These are phyloP conservation scores for Cephalopholis sonnerati DNA, from an alignment of 2,113 vertebrate genomes.

Conservation along the genomic window DNA sequence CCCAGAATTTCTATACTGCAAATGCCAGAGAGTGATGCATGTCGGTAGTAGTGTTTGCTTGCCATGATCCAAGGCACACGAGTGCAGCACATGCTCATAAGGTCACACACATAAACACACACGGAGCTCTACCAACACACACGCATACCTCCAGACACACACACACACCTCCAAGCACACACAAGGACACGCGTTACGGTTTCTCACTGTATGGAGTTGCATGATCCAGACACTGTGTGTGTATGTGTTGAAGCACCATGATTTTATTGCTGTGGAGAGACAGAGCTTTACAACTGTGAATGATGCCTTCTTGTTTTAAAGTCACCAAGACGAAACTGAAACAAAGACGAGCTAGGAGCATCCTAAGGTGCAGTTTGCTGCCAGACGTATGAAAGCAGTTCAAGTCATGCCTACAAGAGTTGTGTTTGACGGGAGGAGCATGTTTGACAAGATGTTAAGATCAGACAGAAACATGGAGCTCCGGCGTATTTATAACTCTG, in stretches of 20 bases:
- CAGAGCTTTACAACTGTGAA: slow-evolving; percentile 62
- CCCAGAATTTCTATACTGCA: slow-evolving; percentile 86
- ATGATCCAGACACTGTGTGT: slow-evolving; percentile 80
- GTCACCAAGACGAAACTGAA: slow-evolving; percentile 34
- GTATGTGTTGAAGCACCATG: slow-evolving; percentile 77
- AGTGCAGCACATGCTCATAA: slow-evolving; percentile 58
- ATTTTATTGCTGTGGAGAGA: slow-evolving; percentile 65
- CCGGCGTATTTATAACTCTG: slow-evolving; percentile 32
- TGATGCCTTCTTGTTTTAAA: slow-evolving; percentile 59
- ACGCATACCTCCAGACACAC: slow-evolving; percentile 23
- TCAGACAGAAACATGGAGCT: slow-evolving; percentile 46
- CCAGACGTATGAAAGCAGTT: slow-evolving; percentile 34
- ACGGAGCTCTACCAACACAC: slow-evolving; percentile 9
- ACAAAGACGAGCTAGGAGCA: slow-evolving; percentile 35
- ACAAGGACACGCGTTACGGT: slow-evolving; percentile 40
- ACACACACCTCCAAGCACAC: slow-evolving; percentile 38
- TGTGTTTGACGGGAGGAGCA: slow-evolving; percentile 60
- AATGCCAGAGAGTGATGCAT: slow-evolving; percentile 85
- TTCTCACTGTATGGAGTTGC: slow-evolving; percentile 76
- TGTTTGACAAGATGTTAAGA: slow-evolving; percentile 57
- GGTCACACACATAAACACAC: slow-evolving; percentile 39
- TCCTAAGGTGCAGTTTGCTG: slow-evolving; percentile 34
- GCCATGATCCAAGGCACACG: slow-evolving; percentile 71
- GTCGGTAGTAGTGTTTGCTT: slow-evolving; percentile 82
- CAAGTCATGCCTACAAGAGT: slow-evolving; percentile 28